These are phyloP conservation scores for Micromys minutus DNA, from an alignment of 2,113 vertebrate genomes.

Conservation along the genomic window DNA sequence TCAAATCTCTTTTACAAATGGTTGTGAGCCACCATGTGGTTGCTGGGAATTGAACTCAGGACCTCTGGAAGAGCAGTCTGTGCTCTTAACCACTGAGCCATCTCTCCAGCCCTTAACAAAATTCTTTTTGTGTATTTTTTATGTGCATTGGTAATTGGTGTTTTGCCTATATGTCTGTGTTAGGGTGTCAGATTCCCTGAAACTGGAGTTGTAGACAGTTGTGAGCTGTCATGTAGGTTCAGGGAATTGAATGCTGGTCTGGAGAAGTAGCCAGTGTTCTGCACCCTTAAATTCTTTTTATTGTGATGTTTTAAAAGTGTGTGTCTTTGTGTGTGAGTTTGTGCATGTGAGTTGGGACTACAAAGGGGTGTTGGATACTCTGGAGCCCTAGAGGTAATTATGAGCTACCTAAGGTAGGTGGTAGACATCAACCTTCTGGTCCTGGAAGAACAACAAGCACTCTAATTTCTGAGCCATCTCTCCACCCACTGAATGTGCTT, in stretches of 20 bases:
- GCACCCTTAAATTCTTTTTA: background rate
- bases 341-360: background rate
- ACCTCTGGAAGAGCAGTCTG: too few relatives aligned
- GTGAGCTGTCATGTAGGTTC: background rate
- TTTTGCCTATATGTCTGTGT: background rate
- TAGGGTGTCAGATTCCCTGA: background rate
- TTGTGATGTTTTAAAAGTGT: background rate
- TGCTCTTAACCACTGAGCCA: too few relatives aligned
- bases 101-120: too few relatives aligned
- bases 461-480: background rate
- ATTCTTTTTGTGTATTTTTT: background rate
- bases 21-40: too few relatives aligned
- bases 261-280: too few relatives aligned
- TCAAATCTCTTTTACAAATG: too few relatives aligned
- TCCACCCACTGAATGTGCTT: background rate
- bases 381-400: background rate
- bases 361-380: background rate
- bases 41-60: too few relatives aligned
- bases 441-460: background rate
- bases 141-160: background rate
- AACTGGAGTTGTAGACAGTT: background rate
- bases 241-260: too few relatives aligned
- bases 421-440: too few relatives aligned
- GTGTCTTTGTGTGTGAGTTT: background rate
- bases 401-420: background rate